phyloP scores from a whole-genome alignment of 2,797 vertebrate species.

The Decapterus maruadsi region DNA sequence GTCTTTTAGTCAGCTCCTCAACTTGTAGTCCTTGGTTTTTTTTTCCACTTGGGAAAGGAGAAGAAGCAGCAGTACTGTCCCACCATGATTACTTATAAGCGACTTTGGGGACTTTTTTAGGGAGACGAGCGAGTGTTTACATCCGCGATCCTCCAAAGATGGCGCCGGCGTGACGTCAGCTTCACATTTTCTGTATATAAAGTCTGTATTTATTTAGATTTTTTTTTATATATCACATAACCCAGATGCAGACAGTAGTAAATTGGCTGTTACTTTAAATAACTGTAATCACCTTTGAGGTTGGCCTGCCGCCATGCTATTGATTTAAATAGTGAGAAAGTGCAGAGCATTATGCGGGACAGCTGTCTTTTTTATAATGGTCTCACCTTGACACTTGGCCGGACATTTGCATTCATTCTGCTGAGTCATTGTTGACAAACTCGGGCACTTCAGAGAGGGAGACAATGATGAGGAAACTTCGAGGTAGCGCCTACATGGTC shows the following conservation, averaged over 20 bases:
- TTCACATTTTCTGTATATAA: too few relatives aligned
- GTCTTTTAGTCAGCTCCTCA: too few relatives aligned
- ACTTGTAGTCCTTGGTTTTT: too few relatives aligned
- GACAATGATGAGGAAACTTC: conserved; percentile 59
- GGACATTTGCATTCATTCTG: conserved; percentile 55
- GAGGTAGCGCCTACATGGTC: conserved; percentile 60
- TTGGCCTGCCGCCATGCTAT: conserved; percentile 47
- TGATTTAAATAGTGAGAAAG: conserved; percentile 57
- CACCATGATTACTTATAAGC: too few relatives aligned
- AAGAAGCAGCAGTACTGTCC: too few relatives aligned
- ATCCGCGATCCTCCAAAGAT: too few relatives aligned
- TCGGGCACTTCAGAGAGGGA: conserved; percentile 11
- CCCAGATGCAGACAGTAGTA: conserved; percentile 27
- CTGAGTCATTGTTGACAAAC: conserved; percentile 70
- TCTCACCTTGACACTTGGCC: conserved; percentile 68
- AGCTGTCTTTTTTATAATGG: conserved; percentile 57
- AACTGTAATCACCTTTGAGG: conserved; percentile 49
- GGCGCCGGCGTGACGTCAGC: too few relatives aligned
- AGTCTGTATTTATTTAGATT: background rate
- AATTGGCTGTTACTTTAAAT: conserved; percentile 38
- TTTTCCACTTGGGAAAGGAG: too few relatives aligned
- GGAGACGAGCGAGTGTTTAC: too few relatives aligned
- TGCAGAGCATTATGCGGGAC: conserved; percentile 43
- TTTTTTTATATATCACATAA: background rate
- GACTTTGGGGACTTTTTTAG: too few relatives aligned